Percentiles rank a stretch among this genome's conserved stretches.
phyloP scores from a whole-genome alignment of 2,797 vertebrate species.

The Danio kyathit region DNA sequence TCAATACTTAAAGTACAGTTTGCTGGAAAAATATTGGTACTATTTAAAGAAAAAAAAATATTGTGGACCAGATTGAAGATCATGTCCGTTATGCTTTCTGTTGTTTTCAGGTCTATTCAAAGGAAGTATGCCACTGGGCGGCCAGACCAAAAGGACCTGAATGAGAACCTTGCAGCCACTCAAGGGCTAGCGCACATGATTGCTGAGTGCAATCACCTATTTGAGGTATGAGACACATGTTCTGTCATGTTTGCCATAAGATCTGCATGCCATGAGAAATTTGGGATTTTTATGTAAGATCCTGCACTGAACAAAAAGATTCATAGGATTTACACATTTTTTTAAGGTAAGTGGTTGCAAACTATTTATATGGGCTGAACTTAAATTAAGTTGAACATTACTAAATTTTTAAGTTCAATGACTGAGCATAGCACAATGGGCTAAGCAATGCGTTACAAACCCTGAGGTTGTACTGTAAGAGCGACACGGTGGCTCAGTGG shows the following conservation, averaged over 20 bases:
- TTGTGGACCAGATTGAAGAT: not conserved
- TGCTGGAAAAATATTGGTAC: not conserved
- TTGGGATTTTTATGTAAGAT: not conserved
- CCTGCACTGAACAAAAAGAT: no score
- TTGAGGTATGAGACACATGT: conserved; percentile 85
- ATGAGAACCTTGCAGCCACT: conserved; percentile 94
- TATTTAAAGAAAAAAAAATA: not conserved
- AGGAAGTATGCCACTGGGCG: conserved; percentile 95
- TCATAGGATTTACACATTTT: no score
- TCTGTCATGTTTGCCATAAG: not conserved
- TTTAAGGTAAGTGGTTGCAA: no score
- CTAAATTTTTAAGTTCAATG: no score
- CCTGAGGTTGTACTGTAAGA: no score
- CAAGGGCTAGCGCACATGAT: conserved; percentile 99
- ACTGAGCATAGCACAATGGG: no score
- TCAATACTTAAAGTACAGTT: no score
- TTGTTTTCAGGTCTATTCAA: conserved; percentile 88
- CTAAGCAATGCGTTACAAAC: no score
- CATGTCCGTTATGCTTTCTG: not conserved
- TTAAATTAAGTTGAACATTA: no score
- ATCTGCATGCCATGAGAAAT: not conserved
- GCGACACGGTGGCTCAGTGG: no score
- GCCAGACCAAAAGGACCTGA: conserved; percentile 98
- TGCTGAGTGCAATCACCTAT: conserved; percentile 91
- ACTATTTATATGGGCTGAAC: no score